phyloP scores from a whole-genome alignment of 2,797 vertebrate genomes.

The Sebastes glaucus region DNA sequence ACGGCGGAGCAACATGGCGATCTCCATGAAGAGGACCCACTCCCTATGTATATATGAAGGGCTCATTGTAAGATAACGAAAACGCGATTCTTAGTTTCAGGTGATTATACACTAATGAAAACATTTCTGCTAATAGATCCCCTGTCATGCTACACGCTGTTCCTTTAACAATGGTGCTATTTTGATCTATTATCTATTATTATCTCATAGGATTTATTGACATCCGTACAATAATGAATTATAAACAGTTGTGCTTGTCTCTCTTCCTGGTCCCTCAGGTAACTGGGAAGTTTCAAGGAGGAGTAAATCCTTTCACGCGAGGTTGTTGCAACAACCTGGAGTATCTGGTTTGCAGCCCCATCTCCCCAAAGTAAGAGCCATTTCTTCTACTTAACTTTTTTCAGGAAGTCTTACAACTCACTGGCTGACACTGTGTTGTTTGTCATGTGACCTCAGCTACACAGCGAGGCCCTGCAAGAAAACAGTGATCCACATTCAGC shows the following conservation, averaged over 20 bases:
- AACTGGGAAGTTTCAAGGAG: constrained; percentile 96
- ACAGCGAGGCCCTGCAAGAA: constrained; percentile 82
- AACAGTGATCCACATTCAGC: constrained; percentile 82
- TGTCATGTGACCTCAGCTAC: constrained; percentile 80
- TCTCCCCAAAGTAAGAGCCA: constrained; percentile 90
- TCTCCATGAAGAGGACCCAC: too few species aligned
- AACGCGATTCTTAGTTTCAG: too few species aligned
- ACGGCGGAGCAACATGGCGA: too few species aligned
- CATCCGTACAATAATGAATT: not conserved
- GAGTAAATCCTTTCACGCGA: constrained; percentile 94
- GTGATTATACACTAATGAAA: too few species aligned
- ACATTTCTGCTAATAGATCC: too few species aligned
- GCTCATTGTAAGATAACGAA: too few species aligned
- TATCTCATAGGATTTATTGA: not conserved
- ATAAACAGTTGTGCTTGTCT: not conserved
- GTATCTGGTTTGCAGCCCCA: constrained; percentile 93
- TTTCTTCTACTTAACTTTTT: not conserved
- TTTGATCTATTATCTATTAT: not conserved
- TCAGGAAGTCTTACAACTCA: not conserved
- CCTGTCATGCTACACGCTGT: too few species aligned
- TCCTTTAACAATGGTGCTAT: not conserved
- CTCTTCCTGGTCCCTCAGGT: constrained; percentile 82
- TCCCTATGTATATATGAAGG: too few species aligned
- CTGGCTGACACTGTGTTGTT: not conserved
- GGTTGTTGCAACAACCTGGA: constrained; percentile 95